Percentiles rank a stretch among this genome's conserved stretches.
phyloP scores from a whole-genome alignment of 2,113 vertebrate species.

The Toxotes jaculatrix region DNA sequence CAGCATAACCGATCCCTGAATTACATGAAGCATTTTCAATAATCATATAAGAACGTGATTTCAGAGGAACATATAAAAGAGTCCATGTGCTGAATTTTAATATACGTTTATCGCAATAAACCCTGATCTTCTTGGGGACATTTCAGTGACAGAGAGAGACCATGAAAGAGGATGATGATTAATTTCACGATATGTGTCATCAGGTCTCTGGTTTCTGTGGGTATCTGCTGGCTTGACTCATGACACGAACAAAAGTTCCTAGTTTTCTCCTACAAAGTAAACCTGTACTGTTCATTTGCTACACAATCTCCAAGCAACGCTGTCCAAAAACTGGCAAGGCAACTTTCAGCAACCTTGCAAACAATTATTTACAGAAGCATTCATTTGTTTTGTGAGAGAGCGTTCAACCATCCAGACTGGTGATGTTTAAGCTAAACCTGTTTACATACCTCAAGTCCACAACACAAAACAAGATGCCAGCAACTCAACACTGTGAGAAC shows the following conservation, averaged over 20 bases:
- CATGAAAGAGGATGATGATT: neutral
- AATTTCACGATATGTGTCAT: neutral
- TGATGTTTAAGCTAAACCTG: neutral
- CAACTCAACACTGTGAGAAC: neutral
- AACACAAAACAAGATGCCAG: neutral
- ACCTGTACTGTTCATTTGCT: neutral
- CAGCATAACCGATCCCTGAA: constrained; percentile 93
- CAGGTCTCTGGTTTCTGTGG: neutral
- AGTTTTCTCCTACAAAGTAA: neutral
- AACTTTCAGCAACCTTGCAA: neutral
- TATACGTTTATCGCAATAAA: neutral
- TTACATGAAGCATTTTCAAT: constrained; percentile 14
- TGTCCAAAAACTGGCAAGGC: neutral
- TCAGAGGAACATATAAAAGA: neutral
- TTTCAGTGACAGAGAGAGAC: neutral
- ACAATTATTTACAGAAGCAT: neutral
- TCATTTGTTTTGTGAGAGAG: neutral
- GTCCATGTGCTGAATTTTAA: neutral
- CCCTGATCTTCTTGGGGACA: neutral
- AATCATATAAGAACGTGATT: neutral
- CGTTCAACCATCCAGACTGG: neutral
- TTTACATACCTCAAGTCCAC: neutral
- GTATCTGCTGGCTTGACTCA: neutral
- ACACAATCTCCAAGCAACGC: neutral
- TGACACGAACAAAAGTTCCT: neutral